Evolutionary conservation across 92 coral and sea anemone genomes (phyloP), one percentile per base, ranked within the genome.

Genomic region (Diadumene lineata): DNA sequence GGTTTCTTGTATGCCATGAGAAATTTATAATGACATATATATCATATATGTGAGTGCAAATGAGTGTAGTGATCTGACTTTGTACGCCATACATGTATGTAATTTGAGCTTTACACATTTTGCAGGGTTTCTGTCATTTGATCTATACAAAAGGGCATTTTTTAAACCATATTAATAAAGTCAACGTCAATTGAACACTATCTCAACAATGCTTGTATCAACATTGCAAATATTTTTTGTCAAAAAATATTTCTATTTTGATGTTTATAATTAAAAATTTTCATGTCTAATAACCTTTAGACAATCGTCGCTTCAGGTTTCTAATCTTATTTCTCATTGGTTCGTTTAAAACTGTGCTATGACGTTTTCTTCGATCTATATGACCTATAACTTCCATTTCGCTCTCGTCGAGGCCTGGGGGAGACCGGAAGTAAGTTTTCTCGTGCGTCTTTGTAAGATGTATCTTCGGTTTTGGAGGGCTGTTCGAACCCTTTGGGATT

Each of bases 341-440:
- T 60, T 27, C 46, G 55, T 66, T 33, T 3, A 26, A 23, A 15
- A 50, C 65, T 43, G 72, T 80, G 29, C 76, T 81, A 58, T 81
- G 82, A 53, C 85, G 80, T 66, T 75, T 82, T 74, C 85, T 91
- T 65, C 84, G 81, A 44, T 80, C 81, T 55, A 91, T 86, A 61
- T 91, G 92, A 46, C 97, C 93, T 24, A 91, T 79, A 4, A 91
- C 85, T 75, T 91, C 97, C 86, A 91, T 61, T 60, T 91, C 93
- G 50, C 88, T 88, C 51, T 84, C 90, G 25, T 84, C 90, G 33
- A 76, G 70, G 62, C 96, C 96, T 56, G 92, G 89, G 63, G 78
- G 93, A 0, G 89, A 70, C 50, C 68, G 67, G 78, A 84, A 90
- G 34, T 78, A 84, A 23, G 80, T 78, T 60, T 78, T 90, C 48